Conservation (phyloP, 2,888 invertebrate species). For the Laothoe populi region DNA sequence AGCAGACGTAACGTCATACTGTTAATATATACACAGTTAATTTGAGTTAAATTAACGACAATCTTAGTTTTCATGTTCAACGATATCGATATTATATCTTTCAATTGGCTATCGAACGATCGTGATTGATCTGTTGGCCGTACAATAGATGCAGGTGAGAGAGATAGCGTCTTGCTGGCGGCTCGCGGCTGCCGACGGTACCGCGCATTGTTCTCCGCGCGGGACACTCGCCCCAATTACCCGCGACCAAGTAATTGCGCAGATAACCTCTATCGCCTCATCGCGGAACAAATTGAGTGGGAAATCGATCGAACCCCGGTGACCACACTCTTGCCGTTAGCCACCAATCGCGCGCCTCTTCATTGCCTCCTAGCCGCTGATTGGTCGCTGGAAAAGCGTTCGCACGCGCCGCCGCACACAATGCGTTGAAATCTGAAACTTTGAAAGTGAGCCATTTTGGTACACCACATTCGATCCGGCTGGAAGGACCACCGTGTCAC, state of each 20-base stretch:
- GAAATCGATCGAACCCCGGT: conserved; percentile 56
- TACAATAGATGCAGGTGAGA: background rate
- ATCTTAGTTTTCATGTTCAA: background rate
- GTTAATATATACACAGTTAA: no score
- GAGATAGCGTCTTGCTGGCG: background rate
- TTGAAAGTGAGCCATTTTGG: conserved; percentile 47
- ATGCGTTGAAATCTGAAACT: conserved; percentile 68
- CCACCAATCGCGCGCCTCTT: conserved; percentile 46
- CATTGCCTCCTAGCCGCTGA: conserved; percentile 36
- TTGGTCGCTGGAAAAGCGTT: conserved; percentile 41
- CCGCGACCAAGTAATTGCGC: conserved; percentile 54
- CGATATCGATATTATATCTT: background rate
- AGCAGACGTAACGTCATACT: no score
- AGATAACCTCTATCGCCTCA: conserved; percentile 53
- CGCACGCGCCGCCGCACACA: conserved; percentile 64
- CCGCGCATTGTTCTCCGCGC: conserved; percentile 31
- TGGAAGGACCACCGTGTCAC: conserved; percentile 38
- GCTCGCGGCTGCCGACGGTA: background rate
- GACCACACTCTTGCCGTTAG: conserved; percentile 45
- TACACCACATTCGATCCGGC: conserved; percentile 55
- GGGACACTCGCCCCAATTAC: conserved; percentile 53
- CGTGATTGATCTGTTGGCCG: conserved; percentile 8
- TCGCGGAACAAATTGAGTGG: conserved; percentile 71
- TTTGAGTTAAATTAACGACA: background rate
- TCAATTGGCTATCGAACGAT: conserved; percentile 1